Conservation (phyloP, 1,140 invertebrate species). For the Panulirus ornatus region DNA sequence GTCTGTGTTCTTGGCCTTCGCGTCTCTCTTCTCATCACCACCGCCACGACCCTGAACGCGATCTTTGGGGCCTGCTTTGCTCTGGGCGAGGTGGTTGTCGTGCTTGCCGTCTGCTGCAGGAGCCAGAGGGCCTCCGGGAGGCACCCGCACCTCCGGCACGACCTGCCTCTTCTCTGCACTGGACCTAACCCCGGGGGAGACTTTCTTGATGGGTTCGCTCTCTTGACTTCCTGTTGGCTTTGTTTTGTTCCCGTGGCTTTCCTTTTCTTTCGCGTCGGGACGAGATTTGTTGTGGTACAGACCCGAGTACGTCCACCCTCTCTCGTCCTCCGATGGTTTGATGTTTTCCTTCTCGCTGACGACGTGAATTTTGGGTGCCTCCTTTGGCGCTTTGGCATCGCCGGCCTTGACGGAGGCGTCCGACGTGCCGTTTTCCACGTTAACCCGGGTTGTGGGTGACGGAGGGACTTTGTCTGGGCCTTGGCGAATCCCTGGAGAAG, state of each 20-base stretch:
- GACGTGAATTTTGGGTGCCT: background rate
- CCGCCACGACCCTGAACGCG: background rate
- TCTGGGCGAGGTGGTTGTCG: background rate
- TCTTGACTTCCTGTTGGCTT: background rate
- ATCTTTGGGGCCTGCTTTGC: background rate
- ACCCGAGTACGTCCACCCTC: slow-evolving; percentile 40
- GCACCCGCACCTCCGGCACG: background rate
- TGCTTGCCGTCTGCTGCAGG: background rate
- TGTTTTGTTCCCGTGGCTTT: background rate
- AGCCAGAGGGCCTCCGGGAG: background rate
- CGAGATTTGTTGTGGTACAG: slow-evolving; percentile 6
- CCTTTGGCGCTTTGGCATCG: background rate
- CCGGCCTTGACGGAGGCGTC: background rate
- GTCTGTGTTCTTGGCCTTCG: background rate
- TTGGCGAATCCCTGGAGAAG: background rate
- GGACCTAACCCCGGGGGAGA: too few species aligned
- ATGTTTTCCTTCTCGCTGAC: slow-evolving; percentile 56
- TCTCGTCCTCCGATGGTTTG: slow-evolving; percentile 23
- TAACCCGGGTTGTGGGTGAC: background rate
- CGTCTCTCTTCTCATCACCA: background rate
- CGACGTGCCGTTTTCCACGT: background rate
- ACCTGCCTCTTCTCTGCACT: background rate
- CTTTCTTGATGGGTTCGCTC: background rate
- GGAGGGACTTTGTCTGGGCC: background rate
- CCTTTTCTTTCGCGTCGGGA: background rate